These are phyloP conservation scores for Phataginus tetradactyla DNA, from an alignment of 2,797 vertebrate species.

Conservation along the genomic window DNA sequence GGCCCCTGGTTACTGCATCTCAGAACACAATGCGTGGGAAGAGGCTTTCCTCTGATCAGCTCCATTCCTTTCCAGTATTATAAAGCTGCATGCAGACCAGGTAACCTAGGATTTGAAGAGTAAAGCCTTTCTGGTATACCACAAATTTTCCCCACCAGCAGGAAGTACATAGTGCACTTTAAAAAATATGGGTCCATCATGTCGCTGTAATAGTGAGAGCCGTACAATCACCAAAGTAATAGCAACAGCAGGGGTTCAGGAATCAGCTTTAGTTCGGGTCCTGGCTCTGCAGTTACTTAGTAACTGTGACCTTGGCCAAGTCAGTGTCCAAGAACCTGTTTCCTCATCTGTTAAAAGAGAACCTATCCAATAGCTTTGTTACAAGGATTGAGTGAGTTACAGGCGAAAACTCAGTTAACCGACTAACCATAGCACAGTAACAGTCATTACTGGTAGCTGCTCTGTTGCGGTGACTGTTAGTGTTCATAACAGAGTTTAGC, in stretches of 20 bases:
- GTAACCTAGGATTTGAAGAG: neutral
- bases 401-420: neutral
- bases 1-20: neutral
- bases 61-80: neutral
- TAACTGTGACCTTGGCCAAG: neutral
- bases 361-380: neutral
- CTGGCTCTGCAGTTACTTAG: neutral
- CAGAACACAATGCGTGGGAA: neutral
- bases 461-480: neutral
- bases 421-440: neutral
- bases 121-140: neutral
- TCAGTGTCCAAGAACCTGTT: neutral
- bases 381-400: neutral
- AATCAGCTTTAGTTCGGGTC: neutral
- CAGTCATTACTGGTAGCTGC: neutral
- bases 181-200: neutral
- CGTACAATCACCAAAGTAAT: neutral
- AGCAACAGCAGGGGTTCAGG: neutral
- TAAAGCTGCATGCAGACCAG: neutral
- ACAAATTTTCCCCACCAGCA: neutral
- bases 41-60: neutral
- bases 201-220: neutral
- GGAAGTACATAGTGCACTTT: neutral
- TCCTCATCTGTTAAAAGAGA: neutral
- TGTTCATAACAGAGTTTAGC: neutral